These are phyloP conservation scores for Scaptomyza cyrtandrae DNA, from an alignment of 2,888 invertebrate genomes.

Conservation along the genomic window DNA sequence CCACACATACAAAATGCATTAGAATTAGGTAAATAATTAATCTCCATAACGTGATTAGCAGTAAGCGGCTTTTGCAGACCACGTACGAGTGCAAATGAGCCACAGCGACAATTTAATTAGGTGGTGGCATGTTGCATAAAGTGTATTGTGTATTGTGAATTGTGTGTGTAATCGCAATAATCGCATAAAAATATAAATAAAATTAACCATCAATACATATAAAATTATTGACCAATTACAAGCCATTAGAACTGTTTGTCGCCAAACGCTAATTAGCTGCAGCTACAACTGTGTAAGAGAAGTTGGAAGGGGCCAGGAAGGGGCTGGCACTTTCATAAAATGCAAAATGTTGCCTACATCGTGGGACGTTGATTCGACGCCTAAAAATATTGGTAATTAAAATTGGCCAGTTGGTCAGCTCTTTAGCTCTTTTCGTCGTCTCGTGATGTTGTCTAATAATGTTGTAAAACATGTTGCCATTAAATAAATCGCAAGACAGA, in stretches of 20 bases:
- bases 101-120: constrained; percentile 49
- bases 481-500: constrained; percentile 58
- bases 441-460: constrained; percentile 69
- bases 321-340: constrained; percentile 59
- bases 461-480: constrained; percentile 77
- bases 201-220: constrained; percentile 64
- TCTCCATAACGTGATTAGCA: constrained; percentile 2
- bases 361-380: constrained; percentile 71
- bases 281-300: constrained; percentile 50
- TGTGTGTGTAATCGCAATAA: constrained; percentile 12
- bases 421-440: constrained; percentile 13
- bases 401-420: constrained; percentile 58
- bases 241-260: constrained; percentile 72
- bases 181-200: constrained; percentile 61
- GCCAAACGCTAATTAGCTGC: constrained; percentile 54
- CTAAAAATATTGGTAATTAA: constrained; percentile 77
- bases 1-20: not conserved
- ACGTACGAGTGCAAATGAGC: constrained; percentile 22
- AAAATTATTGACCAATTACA: constrained; percentile 70
- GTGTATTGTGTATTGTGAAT: constrained; percentile 7
- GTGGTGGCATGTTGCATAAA: constrained; percentile 16
- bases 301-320: no score
- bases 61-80: constrained; percentile 15
- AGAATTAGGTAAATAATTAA: constrained; percentile 26
- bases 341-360: constrained; percentile 63